Evolutionary conservation across 2,888 invertebrate genomes (phyloP), one percentile per base, ranked within the genome.

Genomic region (Drosophila limbata): DNA sequence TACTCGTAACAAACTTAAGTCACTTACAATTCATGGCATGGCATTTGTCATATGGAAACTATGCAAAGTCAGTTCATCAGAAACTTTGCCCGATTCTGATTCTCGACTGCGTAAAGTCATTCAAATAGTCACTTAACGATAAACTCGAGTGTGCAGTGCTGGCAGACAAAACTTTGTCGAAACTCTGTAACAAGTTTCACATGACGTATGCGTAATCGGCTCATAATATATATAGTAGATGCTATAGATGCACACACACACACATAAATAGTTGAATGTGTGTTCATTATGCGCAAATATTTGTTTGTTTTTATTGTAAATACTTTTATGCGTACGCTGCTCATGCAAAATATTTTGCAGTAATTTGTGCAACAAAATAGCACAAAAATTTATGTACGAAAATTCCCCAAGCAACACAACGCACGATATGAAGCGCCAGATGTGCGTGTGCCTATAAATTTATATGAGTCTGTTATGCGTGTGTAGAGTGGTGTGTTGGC

Each of bases 271-370:
- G 8, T 15, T 15, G 40, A 37, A 25, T 51, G 45, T 21, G 35
- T 45, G 53, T 28, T 48, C 25, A 17, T 52, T 53, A 51, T 44
- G 28, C 6, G 61, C 44, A 61, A 61, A 61, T 40, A 19, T 75
- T 68, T 79, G 68, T 81, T 79, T 83, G 79, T 68, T 79, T 86
- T 77, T 81, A 80, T 85, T 80, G 76, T 76, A 79, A 86, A 86
- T 81, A 70, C 77, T 70, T 70, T 72, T 67, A 77, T 80, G 83
- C 76, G 69, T 62, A 73, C 47, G 25, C 61, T 60, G 65, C 69
- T 78, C 84, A 84, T 84, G 84, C 82, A 80, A 87, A 84, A 82
- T 87, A 87, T 84, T 87, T 87, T 80, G 77, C 69, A 80, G 81
- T 81, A 87, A 84, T 84, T 84, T 87, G 87, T 80, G 60, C 67